Evolutionary conservation across 2,888 invertebrate species (phyloP).

Genomic region (Athalia cordata): DNA sequence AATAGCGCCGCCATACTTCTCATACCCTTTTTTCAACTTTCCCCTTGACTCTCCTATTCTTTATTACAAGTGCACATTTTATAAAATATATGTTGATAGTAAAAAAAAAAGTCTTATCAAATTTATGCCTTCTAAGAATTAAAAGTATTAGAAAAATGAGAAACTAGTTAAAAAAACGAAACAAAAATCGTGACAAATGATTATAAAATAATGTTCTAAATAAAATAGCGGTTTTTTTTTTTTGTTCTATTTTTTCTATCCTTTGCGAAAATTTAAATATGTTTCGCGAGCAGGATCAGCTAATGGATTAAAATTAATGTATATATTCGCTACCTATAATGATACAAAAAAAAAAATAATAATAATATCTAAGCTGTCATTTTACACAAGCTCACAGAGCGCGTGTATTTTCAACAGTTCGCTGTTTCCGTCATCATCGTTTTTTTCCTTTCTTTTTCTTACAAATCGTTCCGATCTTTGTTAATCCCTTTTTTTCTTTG

Average conservation of each 20-base stretch:
- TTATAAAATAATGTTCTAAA: neutral
- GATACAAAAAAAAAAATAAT: too few relatives aligned
- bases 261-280: constrained; percentile 14
- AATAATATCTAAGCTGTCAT: too few relatives aligned
- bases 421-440: too few relatives aligned
- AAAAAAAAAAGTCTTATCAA: neutral
- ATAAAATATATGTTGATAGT: constrained; percentile 16
- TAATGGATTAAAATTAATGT: too few relatives aligned
- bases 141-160: neutral
- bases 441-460: too few relatives aligned
- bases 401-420: too few relatives aligned
- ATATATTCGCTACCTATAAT: too few relatives aligned
- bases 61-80: neutral
- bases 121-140: constrained; percentile 10
- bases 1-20: neutral
- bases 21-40: neutral
- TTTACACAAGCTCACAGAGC: too few relatives aligned
- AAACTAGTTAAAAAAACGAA: neutral
- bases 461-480: too few relatives aligned
- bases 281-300: too few relatives aligned
- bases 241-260: neutral
- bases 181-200: neutral
- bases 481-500: too few relatives aligned
- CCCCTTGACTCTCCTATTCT: neutral
- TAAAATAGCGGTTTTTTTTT: neutral